Conservation (phyloP, 2,113 vertebrate species). For the Tychaedon coryphoeus region DNA sequence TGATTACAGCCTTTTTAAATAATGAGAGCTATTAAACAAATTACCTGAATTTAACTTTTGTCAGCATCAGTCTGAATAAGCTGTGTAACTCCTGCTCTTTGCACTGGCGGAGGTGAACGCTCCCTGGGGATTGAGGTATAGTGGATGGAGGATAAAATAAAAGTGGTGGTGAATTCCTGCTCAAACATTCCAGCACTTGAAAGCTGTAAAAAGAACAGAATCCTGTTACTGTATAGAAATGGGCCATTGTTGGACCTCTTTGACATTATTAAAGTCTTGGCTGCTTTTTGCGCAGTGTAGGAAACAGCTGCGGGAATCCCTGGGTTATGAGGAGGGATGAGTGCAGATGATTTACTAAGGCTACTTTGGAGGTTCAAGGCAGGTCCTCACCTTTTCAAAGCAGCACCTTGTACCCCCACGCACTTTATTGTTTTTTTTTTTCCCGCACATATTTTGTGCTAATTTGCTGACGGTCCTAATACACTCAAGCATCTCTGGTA, state of each 20-base stretch:
- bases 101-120: not conserved
- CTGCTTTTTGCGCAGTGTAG: not conserved
- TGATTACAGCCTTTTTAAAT: not conserved
- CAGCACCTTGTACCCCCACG: accelerated
- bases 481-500: not conserved
- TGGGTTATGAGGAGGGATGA: not conserved
- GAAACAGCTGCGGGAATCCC: not conserved
- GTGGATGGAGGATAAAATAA: not conserved
- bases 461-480: not conserved
- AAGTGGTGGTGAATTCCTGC: not conserved
- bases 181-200: not conserved
- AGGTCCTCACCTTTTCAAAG: not conserved
- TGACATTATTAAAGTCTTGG: not conserved
- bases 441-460: not conserved
- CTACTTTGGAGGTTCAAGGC: not conserved
- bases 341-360: not conserved
- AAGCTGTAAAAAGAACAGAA: not conserved
- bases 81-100: not conserved
- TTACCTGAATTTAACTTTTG: not conserved
- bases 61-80: not conserved
- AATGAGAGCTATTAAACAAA: not conserved
- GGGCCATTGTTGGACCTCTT: not conserved
- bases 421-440: not conserved
- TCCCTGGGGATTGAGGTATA: not conserved
- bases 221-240: not conserved